A percentile compares a stretch with the other conserved stretches of the same genome.
These are phyloP conservation scores for Watsonalla cultraria DNA, from an alignment of 2,888 invertebrate genomes.

Conservation along the genomic window DNA sequence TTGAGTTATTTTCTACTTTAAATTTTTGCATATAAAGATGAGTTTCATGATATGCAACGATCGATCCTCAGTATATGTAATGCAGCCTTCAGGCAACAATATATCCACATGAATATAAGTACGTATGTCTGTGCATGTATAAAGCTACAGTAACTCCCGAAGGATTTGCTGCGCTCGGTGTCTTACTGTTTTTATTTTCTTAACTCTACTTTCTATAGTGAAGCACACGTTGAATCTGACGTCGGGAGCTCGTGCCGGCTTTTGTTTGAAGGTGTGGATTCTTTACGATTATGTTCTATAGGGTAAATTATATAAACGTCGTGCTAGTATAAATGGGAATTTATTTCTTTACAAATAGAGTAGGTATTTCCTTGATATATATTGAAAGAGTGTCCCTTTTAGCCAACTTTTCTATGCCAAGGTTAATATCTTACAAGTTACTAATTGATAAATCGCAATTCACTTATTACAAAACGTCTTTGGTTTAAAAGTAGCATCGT, in stretches of 20 bases:
- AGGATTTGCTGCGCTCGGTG: slow-evolving; percentile 4
- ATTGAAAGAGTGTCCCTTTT: no score
- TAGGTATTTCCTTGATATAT: no score
- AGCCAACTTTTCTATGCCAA: no score
- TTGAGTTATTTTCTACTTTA: no score
- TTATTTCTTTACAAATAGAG: no score
- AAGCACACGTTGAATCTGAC: neutral
- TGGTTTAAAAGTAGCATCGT: no score
- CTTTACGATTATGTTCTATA: neutral
- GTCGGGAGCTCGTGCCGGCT: neutral
- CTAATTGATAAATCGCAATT: no score
- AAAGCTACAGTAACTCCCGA: slow-evolving; percentile 2
- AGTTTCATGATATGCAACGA: neutral
- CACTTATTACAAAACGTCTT: no score
- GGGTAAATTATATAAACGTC: neutral
- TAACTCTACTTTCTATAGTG: neutral
- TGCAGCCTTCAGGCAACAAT: neutral
- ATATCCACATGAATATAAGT: neutral
- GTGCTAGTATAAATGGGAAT: no score
- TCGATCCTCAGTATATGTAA: neutral
- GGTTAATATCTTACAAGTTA: no score
- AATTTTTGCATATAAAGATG: no score
- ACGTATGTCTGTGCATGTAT: neutral
- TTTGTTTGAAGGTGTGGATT: neutral
- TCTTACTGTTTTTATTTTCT: slow-evolving; percentile 6